phyloP scores from a whole-genome alignment of 2,888 invertebrate genomes.

The Lypha dubia region DNA sequence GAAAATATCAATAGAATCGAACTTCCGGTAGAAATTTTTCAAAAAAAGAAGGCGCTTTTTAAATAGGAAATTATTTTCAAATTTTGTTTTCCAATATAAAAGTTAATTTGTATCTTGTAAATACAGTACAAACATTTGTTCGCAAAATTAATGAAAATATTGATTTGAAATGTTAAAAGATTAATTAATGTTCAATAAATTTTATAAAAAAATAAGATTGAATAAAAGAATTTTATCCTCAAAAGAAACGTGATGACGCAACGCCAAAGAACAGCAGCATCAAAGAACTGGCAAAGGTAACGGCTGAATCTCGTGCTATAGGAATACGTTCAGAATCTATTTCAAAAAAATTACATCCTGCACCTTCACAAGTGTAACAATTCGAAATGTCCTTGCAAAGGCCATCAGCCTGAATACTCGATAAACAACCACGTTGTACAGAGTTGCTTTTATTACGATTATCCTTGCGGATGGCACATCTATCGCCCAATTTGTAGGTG shows the following conservation, averaged over 20 bases:
- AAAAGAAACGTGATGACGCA: slow-evolving; percentile 46
- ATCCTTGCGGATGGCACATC: slow-evolving; percentile 79
- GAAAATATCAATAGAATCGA: slow-evolving; percentile 42
- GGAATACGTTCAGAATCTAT: slow-evolving; percentile 77
- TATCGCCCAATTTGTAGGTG: slow-evolving; percentile 78
- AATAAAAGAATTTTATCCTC: slow-evolving; percentile 1
- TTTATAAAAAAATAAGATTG: not conserved
- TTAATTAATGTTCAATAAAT: not conserved
- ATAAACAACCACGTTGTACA: slow-evolving; percentile 81
- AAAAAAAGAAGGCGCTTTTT: slow-evolving; percentile 15
- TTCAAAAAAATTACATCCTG: slow-evolving; percentile 79
- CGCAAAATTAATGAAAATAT: slow-evolving; percentile 26
- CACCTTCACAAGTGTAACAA: slow-evolving; percentile 80
- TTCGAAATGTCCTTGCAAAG: slow-evolving; percentile 76
- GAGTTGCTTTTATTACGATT: slow-evolving; percentile 73
- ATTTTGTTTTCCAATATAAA: slow-evolving; percentile 50
- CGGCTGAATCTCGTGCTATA: slow-evolving; percentile 78
- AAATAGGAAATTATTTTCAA: slow-evolving; percentile 12
- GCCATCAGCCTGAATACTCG: slow-evolving; percentile 76
- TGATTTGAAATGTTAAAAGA: slow-evolving; percentile 6
- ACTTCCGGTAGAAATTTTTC: slow-evolving; percentile 62
- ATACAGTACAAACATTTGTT: not conserved
- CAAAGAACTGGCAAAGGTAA: slow-evolving; percentile 73
- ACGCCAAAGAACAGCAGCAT: slow-evolving; percentile 73
- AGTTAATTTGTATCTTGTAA: slow-evolving; percentile 31